A percentile compares a stretch with the other conserved stretches of the same genome.
Evolutionary conservation across 2,113 vertebrate genomes (phyloP).

Genomic region (Pteruthius melanotis): DNA sequence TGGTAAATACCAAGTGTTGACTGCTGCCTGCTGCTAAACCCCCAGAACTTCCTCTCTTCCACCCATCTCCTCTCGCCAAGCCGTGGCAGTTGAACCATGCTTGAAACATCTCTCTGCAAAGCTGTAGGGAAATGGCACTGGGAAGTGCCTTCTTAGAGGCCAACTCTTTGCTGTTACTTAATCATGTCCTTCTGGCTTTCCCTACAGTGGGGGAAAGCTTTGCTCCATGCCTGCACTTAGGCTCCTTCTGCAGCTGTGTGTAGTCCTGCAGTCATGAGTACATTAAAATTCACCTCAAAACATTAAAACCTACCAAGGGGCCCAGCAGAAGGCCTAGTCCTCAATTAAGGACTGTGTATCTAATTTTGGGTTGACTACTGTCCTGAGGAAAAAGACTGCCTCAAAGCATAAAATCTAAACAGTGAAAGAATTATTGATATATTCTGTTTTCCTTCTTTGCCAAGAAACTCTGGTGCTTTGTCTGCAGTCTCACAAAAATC

Average conservation of each 20-base stretch:
- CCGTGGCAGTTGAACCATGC: fast-evolving
- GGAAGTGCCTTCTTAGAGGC: neutral
- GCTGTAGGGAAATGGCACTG: neutral
- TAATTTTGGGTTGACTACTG: neutral
- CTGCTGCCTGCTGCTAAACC: neutral
- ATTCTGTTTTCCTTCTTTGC: neutral
- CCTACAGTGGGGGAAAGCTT: neutral
- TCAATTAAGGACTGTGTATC: neutral
- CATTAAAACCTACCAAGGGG: neutral
- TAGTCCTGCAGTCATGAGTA: neutral
- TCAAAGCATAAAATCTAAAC: neutral
- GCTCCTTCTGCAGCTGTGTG: neutral
- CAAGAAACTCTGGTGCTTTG: neutral
- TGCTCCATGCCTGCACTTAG: fast-evolving
- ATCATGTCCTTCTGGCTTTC: neutral
- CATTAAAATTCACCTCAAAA: neutral
- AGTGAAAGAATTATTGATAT: neutral
- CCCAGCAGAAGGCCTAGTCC: neutral
- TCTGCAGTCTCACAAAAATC: neutral
- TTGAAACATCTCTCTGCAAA: neutral
- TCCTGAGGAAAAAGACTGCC: neutral
- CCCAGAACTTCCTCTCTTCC: neutral
- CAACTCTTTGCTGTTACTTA: neutral
- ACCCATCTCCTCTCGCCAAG: neutral
- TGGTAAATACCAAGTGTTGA: neutral